Base-by-base conservation (phyloP, 2,888 invertebrate species). In the Nemotelus nigrinus region DNA sequence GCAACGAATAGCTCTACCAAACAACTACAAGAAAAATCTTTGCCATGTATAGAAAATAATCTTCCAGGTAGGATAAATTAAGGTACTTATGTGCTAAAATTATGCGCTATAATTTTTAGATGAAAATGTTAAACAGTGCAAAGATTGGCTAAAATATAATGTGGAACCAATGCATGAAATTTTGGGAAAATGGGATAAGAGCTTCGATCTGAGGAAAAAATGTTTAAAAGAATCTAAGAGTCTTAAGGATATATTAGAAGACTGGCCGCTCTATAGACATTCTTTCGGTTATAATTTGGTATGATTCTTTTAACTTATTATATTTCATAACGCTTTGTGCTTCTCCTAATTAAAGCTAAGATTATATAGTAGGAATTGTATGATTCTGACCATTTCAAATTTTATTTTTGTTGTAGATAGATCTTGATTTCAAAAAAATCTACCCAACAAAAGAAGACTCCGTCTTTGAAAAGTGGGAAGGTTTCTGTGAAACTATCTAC, bases 231-330 rank as follows among this genome's bases (percentile, higher is more conserved):
- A 68, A 64, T 4, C 64, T 3, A 3, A 25, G 2, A 10, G 41
- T 64, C 44, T 68, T 3, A 25, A 50, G 25, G 50, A 68, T 2
- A 50, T 68, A 3, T 8, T 68, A 48, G 10, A 48, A 41, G 68
- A 68, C 2, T 68, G 68, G 68, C 68, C 48, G 6, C 43, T 68
- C 2, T 68, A 45, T 50, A 48, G 25, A 50, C 68, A 68, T 3
- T 53, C 50, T 48, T 50, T 68, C 53, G 68, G 68, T 10, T 25
- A 68, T 68, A n/a, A 48, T 68, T 68, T 68, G 68, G 68, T 68
- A 53, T 25, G 25, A 44, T 6, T 10, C n/a, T 39, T 45, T n/a
- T n/a, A n/a, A n/a, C n/a, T n/a, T n/a, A n/a, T n/a, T n/a, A n/a
- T n/a, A n/a, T n/a, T n/a, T n/a, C n/a, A n/a, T n/a, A n/a, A n/a